Conservation (phyloP, 2,113 vertebrate genomes). For the Riparia riparia region DNA sequence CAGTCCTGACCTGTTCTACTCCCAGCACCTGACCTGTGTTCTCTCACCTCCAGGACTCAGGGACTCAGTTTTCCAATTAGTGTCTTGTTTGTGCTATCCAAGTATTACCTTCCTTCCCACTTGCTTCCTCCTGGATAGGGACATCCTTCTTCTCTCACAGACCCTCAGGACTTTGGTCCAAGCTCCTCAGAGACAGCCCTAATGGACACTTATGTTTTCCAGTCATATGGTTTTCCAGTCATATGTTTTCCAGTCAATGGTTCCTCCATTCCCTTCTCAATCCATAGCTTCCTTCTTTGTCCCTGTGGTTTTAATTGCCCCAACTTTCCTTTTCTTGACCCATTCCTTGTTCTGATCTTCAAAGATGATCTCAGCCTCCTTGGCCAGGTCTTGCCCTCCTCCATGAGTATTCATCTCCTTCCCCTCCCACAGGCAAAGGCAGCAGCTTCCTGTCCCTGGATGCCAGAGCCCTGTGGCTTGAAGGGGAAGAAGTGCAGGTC, state of each 20-base stretch:
- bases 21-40: background rate
- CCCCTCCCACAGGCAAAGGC: background rate
- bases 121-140: background rate
- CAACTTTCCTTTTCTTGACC: background rate
- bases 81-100: rapidly evolving
- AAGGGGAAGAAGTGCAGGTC: background rate
- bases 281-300: background rate
- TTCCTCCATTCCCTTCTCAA: background rate
- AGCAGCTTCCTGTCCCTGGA: background rate
- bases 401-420: background rate
- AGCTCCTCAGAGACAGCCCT: background rate
- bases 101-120: rapidly evolving
- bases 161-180: background rate
- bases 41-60: background rate
- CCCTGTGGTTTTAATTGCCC: background rate
- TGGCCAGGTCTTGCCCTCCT: background rate
- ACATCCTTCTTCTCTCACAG: background rate
- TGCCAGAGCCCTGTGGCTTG: background rate
- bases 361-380: background rate
- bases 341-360: background rate
- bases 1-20: background rate
- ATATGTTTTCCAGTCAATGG: background rate
- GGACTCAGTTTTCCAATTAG: background rate
- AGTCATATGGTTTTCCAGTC: background rate
- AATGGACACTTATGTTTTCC: background rate